Evolutionary conservation across 1,140 invertebrate genomes (phyloP).

Genomic region (Vollenhovia emeryi): DNA sequence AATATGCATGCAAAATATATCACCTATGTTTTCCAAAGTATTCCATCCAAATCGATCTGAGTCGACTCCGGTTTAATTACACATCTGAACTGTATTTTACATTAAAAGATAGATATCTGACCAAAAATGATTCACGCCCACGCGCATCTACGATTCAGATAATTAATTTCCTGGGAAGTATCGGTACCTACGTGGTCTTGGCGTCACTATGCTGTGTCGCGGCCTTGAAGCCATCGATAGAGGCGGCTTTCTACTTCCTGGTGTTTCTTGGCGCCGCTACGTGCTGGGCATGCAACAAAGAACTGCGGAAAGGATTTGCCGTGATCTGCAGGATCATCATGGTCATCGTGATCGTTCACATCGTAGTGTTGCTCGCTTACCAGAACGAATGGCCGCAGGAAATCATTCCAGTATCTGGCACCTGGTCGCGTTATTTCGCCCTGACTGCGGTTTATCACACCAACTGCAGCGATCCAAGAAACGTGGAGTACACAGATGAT

Average conservation of each 20-base stretch:
- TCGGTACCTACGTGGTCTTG: slow-evolving; percentile 90
- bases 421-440: slow-evolving; percentile 90
- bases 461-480: slow-evolving; percentile 88
- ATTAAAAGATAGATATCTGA: background rate
- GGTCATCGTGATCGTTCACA: slow-evolving; percentile 91
- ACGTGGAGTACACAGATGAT: slow-evolving; percentile 86
- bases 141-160: slow-evolving; percentile 78
- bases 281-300: slow-evolving; percentile 94
- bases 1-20: background rate
- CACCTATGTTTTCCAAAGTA: background rate
- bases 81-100: background rate
- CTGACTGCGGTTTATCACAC: slow-evolving; percentile 87
- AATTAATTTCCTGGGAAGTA: slow-evolving; percentile 80
- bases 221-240: slow-evolving; percentile 91
- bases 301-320: slow-evolving; percentile 90
- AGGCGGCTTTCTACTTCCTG: slow-evolving; percentile 94
- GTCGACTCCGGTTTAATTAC: background rate
- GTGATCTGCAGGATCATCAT: slow-evolving; percentile 90
- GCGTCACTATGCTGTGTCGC: slow-evolving; percentile 92
- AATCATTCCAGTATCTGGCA: slow-evolving; percentile 88
- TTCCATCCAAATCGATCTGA: background rate
- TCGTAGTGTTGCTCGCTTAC: slow-evolving; percentile 92
- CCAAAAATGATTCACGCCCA: slow-evolving; percentile 21
- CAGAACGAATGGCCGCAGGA: slow-evolving; percentile 94
- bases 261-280: slow-evolving; percentile 94